Percentiles rank a stretch among this genome's conserved stretches.
Conservation (phyloP, 2,797 vertebrate species). For the Dallia pectoralis region DNA sequence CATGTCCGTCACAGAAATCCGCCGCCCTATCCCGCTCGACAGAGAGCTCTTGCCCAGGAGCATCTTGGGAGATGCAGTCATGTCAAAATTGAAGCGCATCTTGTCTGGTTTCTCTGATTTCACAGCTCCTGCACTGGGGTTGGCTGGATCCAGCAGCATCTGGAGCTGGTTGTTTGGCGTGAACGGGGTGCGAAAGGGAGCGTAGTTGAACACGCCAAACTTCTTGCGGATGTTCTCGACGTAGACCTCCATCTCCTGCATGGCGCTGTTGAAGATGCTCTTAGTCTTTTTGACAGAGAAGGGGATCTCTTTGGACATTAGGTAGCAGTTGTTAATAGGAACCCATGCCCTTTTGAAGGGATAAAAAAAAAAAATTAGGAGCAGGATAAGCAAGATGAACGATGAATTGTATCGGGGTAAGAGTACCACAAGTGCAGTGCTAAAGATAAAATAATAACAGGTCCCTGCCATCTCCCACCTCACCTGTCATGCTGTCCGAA, state of each 20-base stretch:
- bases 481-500: conserved; percentile 98
- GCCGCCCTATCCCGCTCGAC: conserved; percentile 78
- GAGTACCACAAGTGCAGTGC: too few species aligned
- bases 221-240: conserved; percentile 97
- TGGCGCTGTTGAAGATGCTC: conserved; percentile 99
- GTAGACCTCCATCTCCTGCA: conserved; percentile 99
- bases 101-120: conserved; percentile 93
- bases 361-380: conserved; percentile 29
- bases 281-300: conserved; percentile 99
- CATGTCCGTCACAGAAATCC: conserved; percentile 92
- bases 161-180: conserved; percentile 97
- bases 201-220: conserved; percentile 96
- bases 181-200: conserved; percentile 96
- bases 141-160: conserved; percentile 91
- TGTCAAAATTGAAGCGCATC: conserved; percentile 95
- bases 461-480: conserved; percentile 20
- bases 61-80: conserved; percentile 95
- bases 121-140: conserved; percentile 87
- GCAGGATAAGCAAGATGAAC: not conserved
- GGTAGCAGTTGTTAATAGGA: conserved; percentile 99
- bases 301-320: conserved; percentile 99
- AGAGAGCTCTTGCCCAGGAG: conserved; percentile 86
- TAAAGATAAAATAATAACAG: not conserved
- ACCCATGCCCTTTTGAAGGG: conserved; percentile 90
- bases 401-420: not conserved